A percentile compares a stretch with the other conserved stretches of the same genome.
phyloP scores from a whole-genome alignment of 64 coral and sea anemone species.

The Stichodactyla helianthus region DNA sequence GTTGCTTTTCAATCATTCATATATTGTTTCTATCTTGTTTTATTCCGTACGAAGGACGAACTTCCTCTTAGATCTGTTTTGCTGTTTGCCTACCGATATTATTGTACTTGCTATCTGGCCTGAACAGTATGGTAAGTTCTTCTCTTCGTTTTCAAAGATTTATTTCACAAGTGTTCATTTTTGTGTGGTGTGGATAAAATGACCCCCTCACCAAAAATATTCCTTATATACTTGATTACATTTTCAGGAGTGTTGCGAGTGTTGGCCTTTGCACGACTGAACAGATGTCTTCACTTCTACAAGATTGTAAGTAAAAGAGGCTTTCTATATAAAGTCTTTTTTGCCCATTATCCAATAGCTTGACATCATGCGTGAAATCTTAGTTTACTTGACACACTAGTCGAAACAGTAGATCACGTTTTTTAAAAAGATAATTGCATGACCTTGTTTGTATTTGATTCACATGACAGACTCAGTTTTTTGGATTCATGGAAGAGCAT shows the following conservation, averaged over 20 bases:
- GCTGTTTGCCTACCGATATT: slow-evolving; percentile 67
- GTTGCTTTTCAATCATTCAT: too few relatives aligned
- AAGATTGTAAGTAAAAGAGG: slow-evolving; percentile 29
- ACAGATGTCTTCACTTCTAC: slow-evolving; percentile 58
- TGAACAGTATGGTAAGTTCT: slow-evolving; percentile 49
- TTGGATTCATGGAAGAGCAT: slow-evolving; percentile 19
- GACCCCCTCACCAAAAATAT: too few relatives aligned
- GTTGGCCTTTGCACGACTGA: slow-evolving; percentile 36
- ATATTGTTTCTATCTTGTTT: background rate
- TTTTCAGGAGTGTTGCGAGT: slow-evolving; percentile 35
- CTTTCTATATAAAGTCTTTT: too few relatives aligned
- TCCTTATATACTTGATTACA: too few relatives aligned
- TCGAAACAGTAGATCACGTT: too few relatives aligned
- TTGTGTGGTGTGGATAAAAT: too few relatives aligned
- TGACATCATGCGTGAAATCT: too few relatives aligned
- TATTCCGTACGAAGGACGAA: slow-evolving; percentile 44
- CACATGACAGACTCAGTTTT: background rate
- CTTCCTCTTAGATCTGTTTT: slow-evolving; percentile 65
- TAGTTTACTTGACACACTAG: background rate
- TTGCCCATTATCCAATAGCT: too few relatives aligned
- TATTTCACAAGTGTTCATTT: too few relatives aligned
- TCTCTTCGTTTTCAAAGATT: too few relatives aligned
- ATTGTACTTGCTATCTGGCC: slow-evolving; percentile 71
- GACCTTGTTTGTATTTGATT: background rate
- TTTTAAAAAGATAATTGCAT: too few relatives aligned